These are phyloP conservation scores for Pandemis heparana DNA, from an alignment of 2,888 invertebrate genomes.

Conservation along the genomic window DNA sequence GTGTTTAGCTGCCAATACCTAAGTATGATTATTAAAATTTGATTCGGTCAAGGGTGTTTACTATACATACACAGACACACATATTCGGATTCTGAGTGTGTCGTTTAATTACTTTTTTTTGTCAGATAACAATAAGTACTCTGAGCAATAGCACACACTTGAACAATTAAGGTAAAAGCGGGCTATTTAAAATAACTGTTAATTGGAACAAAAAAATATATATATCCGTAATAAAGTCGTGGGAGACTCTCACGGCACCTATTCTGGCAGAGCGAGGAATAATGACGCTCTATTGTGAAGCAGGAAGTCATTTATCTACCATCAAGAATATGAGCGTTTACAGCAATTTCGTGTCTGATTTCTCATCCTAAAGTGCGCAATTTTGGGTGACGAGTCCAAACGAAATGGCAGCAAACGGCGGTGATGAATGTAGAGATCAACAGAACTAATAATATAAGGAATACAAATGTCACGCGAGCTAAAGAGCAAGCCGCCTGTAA, in stretches of 20 bases:
- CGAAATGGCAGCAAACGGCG: slow-evolving; percentile 54
- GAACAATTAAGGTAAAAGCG: slow-evolving; percentile 83
- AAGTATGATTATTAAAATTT: neutral
- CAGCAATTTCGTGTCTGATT: slow-evolving; percentile 83
- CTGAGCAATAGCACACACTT: slow-evolving; percentile 44
- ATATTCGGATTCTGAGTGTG: neutral
- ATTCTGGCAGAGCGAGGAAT: slow-evolving; percentile 74
- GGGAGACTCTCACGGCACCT: slow-evolving; percentile 82
- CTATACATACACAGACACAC: neutral
- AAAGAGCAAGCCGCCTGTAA: too few relatives aligned
- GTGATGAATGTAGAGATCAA: neutral
- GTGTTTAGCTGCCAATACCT: too few relatives aligned
- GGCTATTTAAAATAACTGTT: slow-evolving; percentile 81
- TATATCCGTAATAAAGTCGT: slow-evolving; percentile 84
- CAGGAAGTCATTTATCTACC: slow-evolving; percentile 86
- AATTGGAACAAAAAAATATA: slow-evolving; percentile 85
- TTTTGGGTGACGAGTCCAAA: slow-evolving; percentile 67
- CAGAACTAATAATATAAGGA: too few relatives aligned
- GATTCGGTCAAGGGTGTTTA: neutral
- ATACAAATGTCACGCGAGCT: too few relatives aligned
- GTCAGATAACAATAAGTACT: neutral
- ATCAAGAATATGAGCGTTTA: slow-evolving; percentile 85
- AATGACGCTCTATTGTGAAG: slow-evolving; percentile 84
- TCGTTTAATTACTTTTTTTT: slow-evolving; percentile 5
- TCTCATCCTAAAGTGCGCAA: slow-evolving; percentile 81